Percentiles rank a stretch among this genome's conserved stretches.
Conservation (phyloP, 2,797 vertebrate species). For the Tenualosa ilisha region DNA sequence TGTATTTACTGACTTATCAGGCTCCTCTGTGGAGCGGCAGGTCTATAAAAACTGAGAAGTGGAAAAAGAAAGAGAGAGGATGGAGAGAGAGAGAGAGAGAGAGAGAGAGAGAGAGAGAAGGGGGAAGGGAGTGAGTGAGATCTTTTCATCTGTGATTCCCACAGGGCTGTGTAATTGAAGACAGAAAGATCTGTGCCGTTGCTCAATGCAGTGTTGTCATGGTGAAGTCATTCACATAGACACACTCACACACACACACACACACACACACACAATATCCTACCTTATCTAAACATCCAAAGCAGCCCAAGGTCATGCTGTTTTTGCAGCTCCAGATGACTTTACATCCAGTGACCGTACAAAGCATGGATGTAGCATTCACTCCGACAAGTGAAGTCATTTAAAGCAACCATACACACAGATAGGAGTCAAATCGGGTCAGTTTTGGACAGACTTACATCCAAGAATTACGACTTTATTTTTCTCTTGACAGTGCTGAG, state of each 20-base stretch:
- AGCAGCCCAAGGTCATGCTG: neutral
- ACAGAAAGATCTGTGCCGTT: slow-evolving; percentile 16
- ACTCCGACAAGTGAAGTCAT: too few species aligned
- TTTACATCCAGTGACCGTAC: too few species aligned
- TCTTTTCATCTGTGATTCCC: slow-evolving; percentile 23
- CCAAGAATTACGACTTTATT: too few species aligned
- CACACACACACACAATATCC: neutral
- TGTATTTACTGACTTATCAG: slow-evolving; percentile 20
- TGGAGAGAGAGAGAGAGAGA: slow-evolving; percentile 52
- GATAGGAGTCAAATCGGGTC: too few species aligned
- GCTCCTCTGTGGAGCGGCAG: slow-evolving; percentile 3
- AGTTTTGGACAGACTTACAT: too few species aligned
- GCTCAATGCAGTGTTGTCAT: slow-evolving; percentile 12
- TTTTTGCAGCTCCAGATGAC: neutral
- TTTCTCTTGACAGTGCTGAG: too few species aligned
- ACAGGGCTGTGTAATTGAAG: slow-evolving; percentile 20
- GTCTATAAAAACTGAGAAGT: neutral
- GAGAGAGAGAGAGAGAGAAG: neutral
- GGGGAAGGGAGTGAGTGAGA: neutral
- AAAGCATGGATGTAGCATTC: too few species aligned
- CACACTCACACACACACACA: neutral
- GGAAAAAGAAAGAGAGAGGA: slow-evolving; percentile 44
- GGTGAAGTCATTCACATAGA: neutral
- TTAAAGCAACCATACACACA: too few species aligned
- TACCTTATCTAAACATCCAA: neutral